phyloP scores from a whole-genome alignment of 2,113 vertebrate genomes.

The Cololabis saira region DNA sequence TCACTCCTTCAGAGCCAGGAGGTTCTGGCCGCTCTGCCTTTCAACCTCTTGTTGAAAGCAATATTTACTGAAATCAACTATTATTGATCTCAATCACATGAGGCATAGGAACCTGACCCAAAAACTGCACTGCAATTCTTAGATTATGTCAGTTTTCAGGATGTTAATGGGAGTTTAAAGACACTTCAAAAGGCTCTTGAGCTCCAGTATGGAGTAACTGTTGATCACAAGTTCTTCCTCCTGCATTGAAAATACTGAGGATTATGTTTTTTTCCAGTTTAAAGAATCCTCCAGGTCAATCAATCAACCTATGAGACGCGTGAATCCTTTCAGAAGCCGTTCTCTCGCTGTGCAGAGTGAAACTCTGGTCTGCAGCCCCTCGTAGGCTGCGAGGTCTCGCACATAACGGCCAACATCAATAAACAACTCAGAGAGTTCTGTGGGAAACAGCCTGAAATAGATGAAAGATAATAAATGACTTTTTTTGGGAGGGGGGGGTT shows the following conservation, averaged over 20 bases:
- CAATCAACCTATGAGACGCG: neutral
- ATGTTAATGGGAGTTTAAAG: slow-evolving; percentile 82
- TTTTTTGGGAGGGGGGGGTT: no score
- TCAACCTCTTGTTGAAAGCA: slow-evolving; percentile 78
- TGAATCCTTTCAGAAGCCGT: slow-evolving; percentile 11
- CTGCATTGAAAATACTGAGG: slow-evolving; percentile 60
- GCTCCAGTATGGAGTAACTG: slow-evolving; percentile 88
- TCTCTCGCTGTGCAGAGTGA: slow-evolving; percentile 83
- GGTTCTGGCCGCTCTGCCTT: slow-evolving; percentile 87
- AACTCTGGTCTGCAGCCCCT: slow-evolving; percentile 84
- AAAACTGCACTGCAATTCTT: neutral
- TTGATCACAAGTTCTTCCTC: slow-evolving; percentile 86
- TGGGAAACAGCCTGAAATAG: slow-evolving; percentile 84
- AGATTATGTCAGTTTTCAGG: neutral
- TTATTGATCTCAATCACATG: neutral
- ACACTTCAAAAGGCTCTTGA: slow-evolving; percentile 91
- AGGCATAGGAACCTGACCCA: neutral
- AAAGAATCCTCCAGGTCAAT: neutral
- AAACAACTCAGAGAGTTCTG: slow-evolving; percentile 91
- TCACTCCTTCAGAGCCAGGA: slow-evolving; percentile 93
- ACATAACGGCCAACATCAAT: slow-evolving; percentile 93
- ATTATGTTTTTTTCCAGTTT: neutral
- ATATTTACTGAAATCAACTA: neutral
- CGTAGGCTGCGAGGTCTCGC: slow-evolving; percentile 86
- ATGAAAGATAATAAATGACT: slow-evolving; percentile 14